Evolutionary conservation across 2,797 vertebrate genomes (phyloP).

Genomic region (Periparus ater): DNA sequence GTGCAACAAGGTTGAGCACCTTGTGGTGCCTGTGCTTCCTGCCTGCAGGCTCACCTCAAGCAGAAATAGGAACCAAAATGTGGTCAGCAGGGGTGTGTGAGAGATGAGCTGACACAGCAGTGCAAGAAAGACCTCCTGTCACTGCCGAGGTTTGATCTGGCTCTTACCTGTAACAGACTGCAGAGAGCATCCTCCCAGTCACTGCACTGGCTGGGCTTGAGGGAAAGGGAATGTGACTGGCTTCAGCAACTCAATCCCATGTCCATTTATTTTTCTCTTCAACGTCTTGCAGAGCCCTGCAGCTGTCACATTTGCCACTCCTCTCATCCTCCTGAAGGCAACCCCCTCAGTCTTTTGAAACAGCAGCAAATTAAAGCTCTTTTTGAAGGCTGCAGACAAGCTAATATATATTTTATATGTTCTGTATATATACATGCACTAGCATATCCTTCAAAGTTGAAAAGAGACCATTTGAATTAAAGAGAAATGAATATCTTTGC

Average conservation of each 20-base stretch:
- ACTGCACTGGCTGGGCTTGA: accelerated
- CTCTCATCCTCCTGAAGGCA: not conserved
- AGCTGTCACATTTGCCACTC: not conserved
- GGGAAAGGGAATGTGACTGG: not conserved
- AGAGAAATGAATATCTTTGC: not conserved
- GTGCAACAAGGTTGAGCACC: no score
- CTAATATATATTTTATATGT: conserved; percentile 49
- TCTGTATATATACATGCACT: not conserved
- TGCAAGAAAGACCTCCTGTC: not conserved
- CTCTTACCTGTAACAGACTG: not conserved
- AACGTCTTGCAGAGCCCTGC: not conserved
- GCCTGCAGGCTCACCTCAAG: not conserved
- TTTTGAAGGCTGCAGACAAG: conserved; percentile 34
- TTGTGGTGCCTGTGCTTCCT: not conserved
- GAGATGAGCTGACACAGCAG: not conserved
- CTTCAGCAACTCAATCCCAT: not conserved
- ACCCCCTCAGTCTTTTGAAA: not conserved
- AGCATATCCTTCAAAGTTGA: conserved; percentile 11
- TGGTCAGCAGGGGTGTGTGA: not conserved
- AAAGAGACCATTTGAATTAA: not conserved
- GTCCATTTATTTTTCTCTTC: not conserved
- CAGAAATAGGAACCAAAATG: not conserved
- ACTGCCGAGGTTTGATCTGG: not conserved
- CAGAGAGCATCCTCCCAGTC: not conserved
- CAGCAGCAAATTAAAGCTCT: conserved; percentile 11